phyloP scores from a whole-genome alignment of 1,140 invertebrate genomes.

The Formica exsecta region DNA sequence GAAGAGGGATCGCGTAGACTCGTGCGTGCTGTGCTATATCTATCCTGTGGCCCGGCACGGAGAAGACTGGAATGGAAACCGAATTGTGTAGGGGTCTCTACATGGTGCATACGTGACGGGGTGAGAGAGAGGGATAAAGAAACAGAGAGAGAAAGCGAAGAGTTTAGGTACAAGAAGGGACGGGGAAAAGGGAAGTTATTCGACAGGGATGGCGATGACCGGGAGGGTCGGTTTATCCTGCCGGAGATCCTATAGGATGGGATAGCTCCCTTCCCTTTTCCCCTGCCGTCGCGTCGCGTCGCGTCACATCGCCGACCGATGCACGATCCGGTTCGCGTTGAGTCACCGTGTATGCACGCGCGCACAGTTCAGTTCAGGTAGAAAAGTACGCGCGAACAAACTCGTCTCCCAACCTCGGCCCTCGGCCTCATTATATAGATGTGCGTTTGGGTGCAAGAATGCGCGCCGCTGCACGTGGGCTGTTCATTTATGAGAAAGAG shows the following conservation, averaged over 20 bases:
- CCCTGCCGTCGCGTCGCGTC: slow-evolving; percentile 1
- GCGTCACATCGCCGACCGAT: slow-evolving; percentile 38
- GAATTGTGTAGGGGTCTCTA: slow-evolving; percentile 83
- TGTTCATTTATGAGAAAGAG: slow-evolving; percentile 15
- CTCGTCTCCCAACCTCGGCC: slow-evolving; percentile 35
- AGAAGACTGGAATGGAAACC: slow-evolving; percentile 82
- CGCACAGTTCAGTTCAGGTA: slow-evolving; percentile 60
- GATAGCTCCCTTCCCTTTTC: slow-evolving; percentile 52
- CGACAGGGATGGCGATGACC: slow-evolving; percentile 83
- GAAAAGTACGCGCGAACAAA: slow-evolving; percentile 56
- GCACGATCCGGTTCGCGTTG: slow-evolving; percentile 54
- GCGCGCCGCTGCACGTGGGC: slow-evolving; percentile 21
- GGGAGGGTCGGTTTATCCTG: slow-evolving; percentile 80
- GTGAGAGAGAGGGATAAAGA: slow-evolving; percentile 46
- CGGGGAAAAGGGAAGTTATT: slow-evolving; percentile 3
- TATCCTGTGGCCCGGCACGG: slow-evolving; percentile 76
- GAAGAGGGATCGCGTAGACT: slow-evolving; percentile 30
- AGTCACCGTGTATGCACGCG: slow-evolving; percentile 62
- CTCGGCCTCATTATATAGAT: slow-evolving; percentile 27
- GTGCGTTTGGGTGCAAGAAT: slow-evolving; percentile 43
- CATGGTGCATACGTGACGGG: slow-evolving; percentile 70
- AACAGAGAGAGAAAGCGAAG: slow-evolving; percentile 35
- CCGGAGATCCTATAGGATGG: slow-evolving; percentile 80
- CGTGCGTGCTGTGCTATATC: slow-evolving; percentile 57
- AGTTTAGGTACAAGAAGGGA: slow-evolving; percentile 47